These are phyloP conservation scores for Leptinotarsa juncta DNA, from an alignment of 2,888 invertebrate species.

Conservation along the genomic window DNA sequence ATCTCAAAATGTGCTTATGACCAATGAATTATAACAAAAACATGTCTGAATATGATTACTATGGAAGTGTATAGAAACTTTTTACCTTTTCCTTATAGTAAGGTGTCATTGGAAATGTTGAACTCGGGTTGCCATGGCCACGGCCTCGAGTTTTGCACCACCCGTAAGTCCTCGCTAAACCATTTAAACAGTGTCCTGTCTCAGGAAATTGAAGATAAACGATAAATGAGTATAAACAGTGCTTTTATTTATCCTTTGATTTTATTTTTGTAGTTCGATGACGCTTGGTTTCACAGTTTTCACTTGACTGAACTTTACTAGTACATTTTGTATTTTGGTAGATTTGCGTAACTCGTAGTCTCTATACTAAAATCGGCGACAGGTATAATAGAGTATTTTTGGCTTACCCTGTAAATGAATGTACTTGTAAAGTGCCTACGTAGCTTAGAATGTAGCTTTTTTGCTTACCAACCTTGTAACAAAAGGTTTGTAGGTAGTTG, in stretches of 20 bases:
- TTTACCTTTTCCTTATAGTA: constrained; percentile 67
- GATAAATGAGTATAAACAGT: constrained; percentile 28
- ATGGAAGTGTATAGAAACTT: constrained; percentile 36
- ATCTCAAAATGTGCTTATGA: constrained; percentile 20
- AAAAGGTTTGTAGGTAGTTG: constrained; percentile 57
- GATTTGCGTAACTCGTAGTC: constrained; percentile 20
- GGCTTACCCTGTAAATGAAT: constrained; percentile 45
- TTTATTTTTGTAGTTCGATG: constrained; percentile 40
- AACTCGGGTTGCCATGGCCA: constrained; percentile 19
- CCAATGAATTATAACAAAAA: constrained; percentile 40
- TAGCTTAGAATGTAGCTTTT: constrained; percentile 60
- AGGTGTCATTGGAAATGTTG: constrained; percentile 68
- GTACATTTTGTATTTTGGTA: constrained; percentile 41
- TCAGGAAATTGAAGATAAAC: constrained; percentile 15
- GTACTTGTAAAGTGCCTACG: constrained; percentile 54
- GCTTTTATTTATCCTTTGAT: constrained; percentile 20
- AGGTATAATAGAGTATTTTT: constrained; percentile 32
- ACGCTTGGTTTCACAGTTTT: constrained; percentile 37
- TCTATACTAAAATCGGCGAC: constrained; percentile 12
- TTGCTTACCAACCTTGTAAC: constrained; percentile 57
- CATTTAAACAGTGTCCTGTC: constrained; percentile 8
- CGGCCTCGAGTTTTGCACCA: constrained; percentile 6
- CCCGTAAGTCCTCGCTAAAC: not conserved
- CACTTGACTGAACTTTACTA: constrained; percentile 31
- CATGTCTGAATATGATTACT: constrained; percentile 32